phyloP scores from a whole-genome alignment of 2,113 vertebrate species.

The Corythaixoides concolor region DNA sequence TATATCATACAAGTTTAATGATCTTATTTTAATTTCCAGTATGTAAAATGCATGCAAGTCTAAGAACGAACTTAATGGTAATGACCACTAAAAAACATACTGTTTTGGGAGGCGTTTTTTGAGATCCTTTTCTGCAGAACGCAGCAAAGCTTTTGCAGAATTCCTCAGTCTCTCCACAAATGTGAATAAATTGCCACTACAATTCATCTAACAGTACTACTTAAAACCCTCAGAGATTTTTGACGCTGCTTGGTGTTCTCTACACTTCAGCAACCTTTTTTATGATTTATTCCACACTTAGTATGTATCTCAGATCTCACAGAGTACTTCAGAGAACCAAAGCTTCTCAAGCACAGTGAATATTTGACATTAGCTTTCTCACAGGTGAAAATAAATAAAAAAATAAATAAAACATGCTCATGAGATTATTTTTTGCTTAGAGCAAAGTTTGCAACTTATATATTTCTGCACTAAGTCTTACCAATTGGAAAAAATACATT shows the following conservation, averaged over 20 bases:
- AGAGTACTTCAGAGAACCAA: neutral
- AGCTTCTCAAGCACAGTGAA: constrained; percentile 7
- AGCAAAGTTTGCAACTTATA: neutral
- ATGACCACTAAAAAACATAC: neutral
- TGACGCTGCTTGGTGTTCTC: neutral
- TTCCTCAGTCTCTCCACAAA: neutral
- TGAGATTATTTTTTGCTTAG: neutral
- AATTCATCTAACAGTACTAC: neutral
- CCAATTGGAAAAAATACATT: neutral
- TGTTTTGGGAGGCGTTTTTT: neutral
- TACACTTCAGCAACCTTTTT: neutral
- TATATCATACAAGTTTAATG: neutral
- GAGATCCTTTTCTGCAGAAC: neutral
- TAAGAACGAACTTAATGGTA: neutral
- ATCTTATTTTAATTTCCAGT: neutral
- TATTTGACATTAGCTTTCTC: neutral
- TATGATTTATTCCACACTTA: neutral
- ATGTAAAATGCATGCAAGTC: neutral
- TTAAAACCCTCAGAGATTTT: neutral
- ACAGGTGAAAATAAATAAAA: neutral
- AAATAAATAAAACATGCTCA: neutral
- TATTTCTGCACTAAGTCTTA: neutral
- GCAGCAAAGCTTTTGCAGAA: neutral
- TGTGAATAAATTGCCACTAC: neutral
- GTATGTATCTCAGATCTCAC: constrained; percentile 11